phyloP scores from a whole-genome alignment of 1,140 invertebrate species.

The Daktulosphaira vitifoliae region DNA sequence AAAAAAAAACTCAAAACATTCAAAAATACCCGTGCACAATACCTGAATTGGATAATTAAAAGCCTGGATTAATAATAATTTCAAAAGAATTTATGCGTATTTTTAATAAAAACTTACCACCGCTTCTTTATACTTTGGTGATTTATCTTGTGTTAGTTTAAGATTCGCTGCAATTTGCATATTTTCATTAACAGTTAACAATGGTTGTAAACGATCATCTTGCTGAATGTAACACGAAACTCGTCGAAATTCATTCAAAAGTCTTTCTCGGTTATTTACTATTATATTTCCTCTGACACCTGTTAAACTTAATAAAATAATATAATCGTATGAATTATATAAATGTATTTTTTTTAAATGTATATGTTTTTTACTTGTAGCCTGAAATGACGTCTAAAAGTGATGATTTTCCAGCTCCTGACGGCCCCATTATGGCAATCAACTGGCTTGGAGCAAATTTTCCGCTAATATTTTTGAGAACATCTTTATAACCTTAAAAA shows the following conservation, averaged over 20 bases:
- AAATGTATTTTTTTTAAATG: constrained; percentile 14
- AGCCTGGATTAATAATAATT: neutral
- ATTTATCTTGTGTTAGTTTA: constrained; percentile 61
- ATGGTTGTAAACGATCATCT: constrained; percentile 73
- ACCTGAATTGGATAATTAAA: neutral
- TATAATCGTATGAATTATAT: neutral
- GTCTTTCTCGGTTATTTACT: constrained; percentile 64
- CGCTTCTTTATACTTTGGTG: constrained; percentile 58
- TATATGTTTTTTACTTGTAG: constrained; percentile 36
- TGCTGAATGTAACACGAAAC: constrained; percentile 86
- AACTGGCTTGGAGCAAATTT: constrained; percentile 61
- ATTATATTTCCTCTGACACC: constrained; percentile 60
- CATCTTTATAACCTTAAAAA: constrained; percentile 61
- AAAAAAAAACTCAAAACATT: no score
- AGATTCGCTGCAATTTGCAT: constrained; percentile 80
- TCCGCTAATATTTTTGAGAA: constrained; percentile 67
- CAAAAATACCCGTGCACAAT: neutral
- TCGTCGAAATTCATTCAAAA: constrained; percentile 56
- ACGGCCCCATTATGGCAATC: constrained; percentile 71
- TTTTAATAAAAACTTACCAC: constrained; percentile 47
- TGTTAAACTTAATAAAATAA: constrained; percentile 61
- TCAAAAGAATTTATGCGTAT: no score
- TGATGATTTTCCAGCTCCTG: constrained; percentile 71
- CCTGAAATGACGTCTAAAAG: constrained; percentile 57
- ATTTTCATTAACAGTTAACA: constrained; percentile 79